Evolutionary conservation across 2,797 vertebrate species (phyloP).

Genomic region (Tenualosa ilisha): DNA sequence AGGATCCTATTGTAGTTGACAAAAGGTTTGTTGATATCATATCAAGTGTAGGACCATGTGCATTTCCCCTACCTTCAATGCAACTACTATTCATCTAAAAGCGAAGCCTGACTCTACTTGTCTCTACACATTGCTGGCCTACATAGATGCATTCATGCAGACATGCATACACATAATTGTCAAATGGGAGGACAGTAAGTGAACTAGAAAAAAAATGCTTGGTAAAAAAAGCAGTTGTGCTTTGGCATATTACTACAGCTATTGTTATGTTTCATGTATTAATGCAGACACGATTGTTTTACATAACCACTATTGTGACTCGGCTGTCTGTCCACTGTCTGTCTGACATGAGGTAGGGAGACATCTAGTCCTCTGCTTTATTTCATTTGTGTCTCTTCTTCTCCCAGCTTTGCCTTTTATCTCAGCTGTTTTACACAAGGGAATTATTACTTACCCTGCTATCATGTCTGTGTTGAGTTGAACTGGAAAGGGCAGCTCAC

Average conservation of each 20-base stretch:
- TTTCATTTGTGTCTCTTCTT: not conserved
- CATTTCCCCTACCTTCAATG: not conserved
- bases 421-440: not conserved
- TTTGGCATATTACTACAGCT: too few species aligned
- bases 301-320: not conserved
- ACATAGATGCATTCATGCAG: slow-evolving; percentile 23
- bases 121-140: not conserved
- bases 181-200: not conserved
- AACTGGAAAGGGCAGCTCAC: not conserved
- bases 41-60: not conserved
- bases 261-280: too few species aligned
- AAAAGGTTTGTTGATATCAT: not conserved
- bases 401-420: not conserved
- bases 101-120: too few species aligned
- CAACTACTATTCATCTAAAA: not conserved
- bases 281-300: not conserved
- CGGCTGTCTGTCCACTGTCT: not conserved
- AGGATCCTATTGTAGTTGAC: not conserved
- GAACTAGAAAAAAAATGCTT: too few species aligned
- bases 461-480: not conserved
- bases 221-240: too few species aligned
- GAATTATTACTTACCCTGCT: not conserved
- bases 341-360: not conserved
- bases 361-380: not conserved
- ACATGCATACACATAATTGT: not conserved